A percentile compares a stretch with the other conserved stretches of the same genome.
Evolutionary conservation across 1,140 invertebrate species (phyloP).

Genomic region (Manduca sexta): DNA sequence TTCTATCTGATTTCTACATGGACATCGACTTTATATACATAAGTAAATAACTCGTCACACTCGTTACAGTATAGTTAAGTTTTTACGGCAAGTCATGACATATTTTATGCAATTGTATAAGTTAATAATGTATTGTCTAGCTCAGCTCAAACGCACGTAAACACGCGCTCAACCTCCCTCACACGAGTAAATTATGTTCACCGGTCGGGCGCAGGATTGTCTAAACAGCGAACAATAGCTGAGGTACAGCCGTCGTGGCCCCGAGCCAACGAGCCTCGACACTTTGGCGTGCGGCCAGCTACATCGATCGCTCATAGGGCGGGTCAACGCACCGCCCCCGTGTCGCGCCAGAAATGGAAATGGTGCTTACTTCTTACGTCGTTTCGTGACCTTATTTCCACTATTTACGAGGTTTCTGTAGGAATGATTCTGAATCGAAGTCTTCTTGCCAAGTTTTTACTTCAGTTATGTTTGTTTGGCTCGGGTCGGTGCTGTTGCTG

Average conservation of each 20-base stretch:
- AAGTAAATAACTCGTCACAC: no score
- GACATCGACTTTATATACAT: no score
- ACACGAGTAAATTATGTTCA: no score
- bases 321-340: conserved; percentile 15
- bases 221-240: conserved; percentile 4
- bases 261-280: conserved; percentile 14
- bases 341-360: conserved; percentile 11
- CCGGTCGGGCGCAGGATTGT: not conserved
- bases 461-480: no score
- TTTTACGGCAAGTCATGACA: no score
- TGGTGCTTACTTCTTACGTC: conserved; percentile 5
- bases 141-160: no score
- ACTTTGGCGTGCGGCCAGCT: conserved; percentile 14
- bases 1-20: no score
- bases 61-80: no score
- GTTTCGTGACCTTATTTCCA: not conserved
- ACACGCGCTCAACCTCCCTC: not conserved
- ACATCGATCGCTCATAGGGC: conserved; percentile 19
- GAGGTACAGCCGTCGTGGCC: conserved; percentile 7
- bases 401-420: not conserved
- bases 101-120: no score
- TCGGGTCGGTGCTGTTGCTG: no score
- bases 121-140: no score
- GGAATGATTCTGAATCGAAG: not conserved
- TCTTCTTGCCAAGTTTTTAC: no score